Evolutionary conservation across 2,113 vertebrate species (phyloP), one percentile per base, ranked within the genome.

Genomic region (Gnathonemus longibarbis): DNA sequence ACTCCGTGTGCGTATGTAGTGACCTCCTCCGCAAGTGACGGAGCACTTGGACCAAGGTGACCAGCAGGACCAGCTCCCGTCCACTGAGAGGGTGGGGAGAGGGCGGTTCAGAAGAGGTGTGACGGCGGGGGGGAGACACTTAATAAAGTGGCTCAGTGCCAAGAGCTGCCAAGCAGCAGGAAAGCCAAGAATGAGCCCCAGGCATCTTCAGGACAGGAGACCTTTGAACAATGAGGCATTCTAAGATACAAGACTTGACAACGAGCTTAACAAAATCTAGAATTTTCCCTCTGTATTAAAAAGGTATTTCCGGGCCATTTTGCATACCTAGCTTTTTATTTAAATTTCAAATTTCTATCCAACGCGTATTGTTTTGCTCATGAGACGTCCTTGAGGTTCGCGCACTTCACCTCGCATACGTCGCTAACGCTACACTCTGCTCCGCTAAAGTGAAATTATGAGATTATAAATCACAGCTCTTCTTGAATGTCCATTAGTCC

Each of bases 31-130:
- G 42, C 98, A 99, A 0, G 97, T 99, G 8, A 98, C 97, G 0
- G 98, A 99, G 92, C 98, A 99, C 92, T 97, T 98, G 0, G 98
- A 98, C 98, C 98, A 99, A 1, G 97, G 94, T 0, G 98, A 98
- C 98, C 98, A 99, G 93, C 98, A 99, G 0, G 98, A 99, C 98
- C 98, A 99, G 89, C 96, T 93, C 49, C 98, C 98, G 9, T 99
- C 98, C 96, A 99, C 98, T 99, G 92, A 84, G 24, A 62, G 56
- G 56, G 56, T 9, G 93, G 91, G 94, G 74, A 77, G 42, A 58
- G 56, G 56, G 7, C 21, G 91, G 6, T 74, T 74, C 8, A 93
- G 84, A 93, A 19, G 90, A 74, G 2, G 49, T n/a, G 56, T 58
- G 56, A n/a, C 4, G 52, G 52, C 19, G 46, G 4, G 52, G 27